Evolutionary conservation across 2,797 vertebrate species (phyloP), one percentile per base, ranked within the genome.

Genomic region (Uromys caudimaculatus): DNA sequence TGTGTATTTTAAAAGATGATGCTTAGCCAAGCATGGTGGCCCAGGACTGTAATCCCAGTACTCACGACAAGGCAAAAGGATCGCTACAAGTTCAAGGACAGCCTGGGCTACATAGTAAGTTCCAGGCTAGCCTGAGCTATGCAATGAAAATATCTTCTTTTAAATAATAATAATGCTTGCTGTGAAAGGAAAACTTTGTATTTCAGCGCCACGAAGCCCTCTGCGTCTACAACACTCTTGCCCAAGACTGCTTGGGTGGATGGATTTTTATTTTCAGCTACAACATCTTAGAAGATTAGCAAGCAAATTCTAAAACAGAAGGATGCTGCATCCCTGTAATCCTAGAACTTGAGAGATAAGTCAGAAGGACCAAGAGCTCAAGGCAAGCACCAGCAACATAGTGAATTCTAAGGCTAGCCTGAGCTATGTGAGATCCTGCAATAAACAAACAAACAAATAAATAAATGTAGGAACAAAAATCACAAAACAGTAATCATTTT

Each of bases 231-330:
- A 77, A 89, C 14, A 62, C 1, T 69, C 41, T 6, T 10, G 11
- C 78, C 88, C 27, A 60, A 86, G 86, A 86, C n/a, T 92, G 86
- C 11, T 44, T 7, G 17, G 29, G 12, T 56, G 3, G 24, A 35
- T 87, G 27, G 29, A 44, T 56, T 85, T 90, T 77, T 86, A 38
- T 76, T 91, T 67, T 54, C 60, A 73, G 41, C 32, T 93, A 83
- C 76, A 85, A 82, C 77, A 88, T 90, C 71, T 93, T 85, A 90
- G 60, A 85, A 83, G 29, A 89, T 29, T 82, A 86, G 94, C 54
- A 88, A 73, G 94, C 47, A 94, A 47, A 95, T 67, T 75, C 69
- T 89, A 85, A 91, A 85, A 89, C 41, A n/a, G 44, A 38, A 94
- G 56, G 82, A 44, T 16, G 89, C 67, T 27, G 4, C 56, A 77